Conservation (phyloP, 2,888 invertebrate species). For the Drosophila mulleri region DNA sequence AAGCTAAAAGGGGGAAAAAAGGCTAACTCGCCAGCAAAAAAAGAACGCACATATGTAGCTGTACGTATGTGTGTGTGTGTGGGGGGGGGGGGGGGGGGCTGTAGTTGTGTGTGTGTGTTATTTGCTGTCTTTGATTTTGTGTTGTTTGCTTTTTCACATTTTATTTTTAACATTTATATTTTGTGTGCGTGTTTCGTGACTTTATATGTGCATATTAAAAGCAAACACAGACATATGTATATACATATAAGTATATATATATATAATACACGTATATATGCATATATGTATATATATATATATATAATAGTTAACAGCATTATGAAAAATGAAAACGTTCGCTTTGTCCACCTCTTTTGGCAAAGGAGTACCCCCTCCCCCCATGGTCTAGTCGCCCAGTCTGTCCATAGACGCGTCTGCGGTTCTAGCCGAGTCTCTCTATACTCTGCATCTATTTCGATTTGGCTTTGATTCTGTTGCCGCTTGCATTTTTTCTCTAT, state of each 20-base stretch:
- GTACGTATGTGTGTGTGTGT: conserved; percentile 12
- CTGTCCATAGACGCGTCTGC: conserved; percentile 67
- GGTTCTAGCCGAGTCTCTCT: conserved; percentile 41
- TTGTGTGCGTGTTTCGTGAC: conserved; percentile 65
- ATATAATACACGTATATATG: conserved; percentile 4
- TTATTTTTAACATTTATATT: conserved; percentile 82
- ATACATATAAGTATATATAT: conserved; percentile 18
- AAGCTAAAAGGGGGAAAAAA: conserved; percentile 74
- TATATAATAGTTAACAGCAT: conserved; percentile 64
- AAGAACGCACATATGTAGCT: conserved; percentile 32
- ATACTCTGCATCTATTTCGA: conserved; percentile 41
- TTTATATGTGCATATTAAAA: conserved; percentile 46
- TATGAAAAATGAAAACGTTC: conserved; percentile 74
- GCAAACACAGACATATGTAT: conserved; percentile 14
- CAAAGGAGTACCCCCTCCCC: background rate
- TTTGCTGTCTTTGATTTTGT: conserved; percentile 69
- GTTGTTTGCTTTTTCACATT: conserved; percentile 80
- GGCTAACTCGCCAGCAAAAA: conserved; percentile 78
- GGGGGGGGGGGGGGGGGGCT: conserved; percentile 12
- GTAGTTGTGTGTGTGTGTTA: conserved; percentile 37
- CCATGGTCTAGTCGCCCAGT: conserved; percentile 2
- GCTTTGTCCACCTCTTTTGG: conserved; percentile 27
- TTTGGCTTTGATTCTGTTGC: conserved; percentile 38
- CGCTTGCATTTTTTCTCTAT: conserved; percentile 47
- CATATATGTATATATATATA: conserved; percentile 3